Evolutionary conservation across 2,888 invertebrate species (phyloP).

Genomic region (Zaprionus lineosus): DNA sequence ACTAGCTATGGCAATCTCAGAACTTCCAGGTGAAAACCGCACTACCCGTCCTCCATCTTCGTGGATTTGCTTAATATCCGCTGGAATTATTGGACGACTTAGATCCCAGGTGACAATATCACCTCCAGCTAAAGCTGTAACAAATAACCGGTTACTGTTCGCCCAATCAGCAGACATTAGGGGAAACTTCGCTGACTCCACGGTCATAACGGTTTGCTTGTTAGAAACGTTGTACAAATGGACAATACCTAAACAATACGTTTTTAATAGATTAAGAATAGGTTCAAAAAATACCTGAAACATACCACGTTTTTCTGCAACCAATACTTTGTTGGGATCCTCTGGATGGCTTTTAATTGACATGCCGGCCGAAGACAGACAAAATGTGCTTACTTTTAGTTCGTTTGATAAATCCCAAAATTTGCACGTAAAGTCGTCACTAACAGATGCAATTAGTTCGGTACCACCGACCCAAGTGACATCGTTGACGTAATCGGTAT

Average conservation of each 20-base stretch:
- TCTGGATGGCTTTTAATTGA: conserved; percentile 88
- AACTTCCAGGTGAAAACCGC: conserved; percentile 85
- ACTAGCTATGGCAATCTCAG: conserved; percentile 86
- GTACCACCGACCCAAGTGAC: conserved; percentile 88
- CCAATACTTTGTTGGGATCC: conserved; percentile 88
- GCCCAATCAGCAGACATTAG: conserved; percentile 89
- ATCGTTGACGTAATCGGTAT: conserved; percentile 88
- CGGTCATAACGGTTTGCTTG: conserved; percentile 87
- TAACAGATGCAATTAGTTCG: conserved; percentile 87
- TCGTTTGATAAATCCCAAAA: conserved; percentile 85
- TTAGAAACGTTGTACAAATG: conserved; percentile 88
- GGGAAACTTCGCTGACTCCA: conserved; percentile 86
- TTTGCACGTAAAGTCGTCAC: conserved; percentile 89
- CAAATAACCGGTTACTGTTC: conserved; percentile 84
- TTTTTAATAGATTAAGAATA: not conserved
- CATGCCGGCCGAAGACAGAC: conserved; percentile 87
- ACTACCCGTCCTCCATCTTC: conserved; percentile 86
- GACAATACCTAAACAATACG: conserved; percentile 83
- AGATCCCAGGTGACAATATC: conserved; percentile 88
- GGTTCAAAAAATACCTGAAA: not conserved
- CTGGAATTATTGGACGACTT: conserved; percentile 85
- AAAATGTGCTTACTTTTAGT: conserved; percentile 85
- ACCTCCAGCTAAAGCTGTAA: conserved; percentile 87
- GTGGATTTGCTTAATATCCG: conserved; percentile 85
- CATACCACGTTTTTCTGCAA: conserved; percentile 87